Evolutionary conservation across 2,113 vertebrate genomes (phyloP), one percentile per base, ranked within the genome.

Genomic region (Rhadina sibilatrix): DNA sequence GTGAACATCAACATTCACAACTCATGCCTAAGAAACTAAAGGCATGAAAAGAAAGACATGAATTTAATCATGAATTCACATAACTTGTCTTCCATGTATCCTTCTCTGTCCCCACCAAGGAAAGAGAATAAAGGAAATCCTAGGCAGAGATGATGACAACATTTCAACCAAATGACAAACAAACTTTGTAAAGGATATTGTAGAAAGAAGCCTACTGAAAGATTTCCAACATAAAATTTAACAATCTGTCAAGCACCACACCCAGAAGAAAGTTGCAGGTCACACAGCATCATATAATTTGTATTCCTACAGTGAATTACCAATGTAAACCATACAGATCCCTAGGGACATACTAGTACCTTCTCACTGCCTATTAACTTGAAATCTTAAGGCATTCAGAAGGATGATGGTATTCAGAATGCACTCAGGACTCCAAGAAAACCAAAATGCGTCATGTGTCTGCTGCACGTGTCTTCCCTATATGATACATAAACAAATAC

Each of bases 351-450:
- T 49, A 88, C 71, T 87, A 96, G 63, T 89, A 81, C 74, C 92
- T 96, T 97, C 95, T 94, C 95, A 91, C 88, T 97, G 91, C 91
- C 91, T 97, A 93, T 96, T 96, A 96, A 87, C 87, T 91, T 93
- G 46, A 92, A 96, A 91, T 96, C 94, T 89, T 93, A 94, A 95
- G 93, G 92, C 95, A 90, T 91, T 97, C 85, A 83, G 83, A 94
- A 25, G 83, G 89, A 97, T 92, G 96, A 94, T 94, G 83, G 69
- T 95, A 95, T 90, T 97, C 91, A 94, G 57, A 70, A 89, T 70
- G 95, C 37, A 92, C 89, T 77, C 85, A 53, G 61, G 94, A 95
- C 76, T 93, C 96, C 96, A 96, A 97, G 84, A 96, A 97, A 97
- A 95, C 54, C 37, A 95, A 95, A 94, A 95, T 76, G 70, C 65